Evolutionary conservation across 2,797 vertebrate species (phyloP), one percentile per base, ranked within the genome.

Genomic region (Poeciliopsis presidionis): DNA sequence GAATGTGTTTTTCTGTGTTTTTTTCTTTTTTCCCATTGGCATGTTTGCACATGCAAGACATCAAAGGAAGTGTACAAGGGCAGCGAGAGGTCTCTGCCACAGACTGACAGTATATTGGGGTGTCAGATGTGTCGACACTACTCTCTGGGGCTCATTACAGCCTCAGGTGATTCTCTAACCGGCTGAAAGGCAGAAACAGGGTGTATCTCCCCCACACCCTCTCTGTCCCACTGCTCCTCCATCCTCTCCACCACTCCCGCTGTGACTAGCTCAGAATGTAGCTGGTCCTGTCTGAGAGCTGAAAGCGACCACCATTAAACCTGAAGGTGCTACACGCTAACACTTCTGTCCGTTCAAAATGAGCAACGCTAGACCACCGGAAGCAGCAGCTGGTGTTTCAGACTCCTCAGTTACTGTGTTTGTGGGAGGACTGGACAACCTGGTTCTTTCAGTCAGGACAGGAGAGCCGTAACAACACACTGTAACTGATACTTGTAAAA

Each of bases 401-500:
- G 51, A 47, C 53, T 41, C 8, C 43, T 63, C 63, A 20, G 57
- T 70, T 0, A 16, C 61, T 46, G 57, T 65, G 2, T 53, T 73
- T 8, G 25, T 33, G 51, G 57, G 53, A 81, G 69, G 76, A n/a
- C 77, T 72, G 74, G 20, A 76, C 76, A 76, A 51, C 86, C 81
- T 63, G 16, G 7, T 28, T 30, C 72, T 67, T 63, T 77, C 78
- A 83, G 76, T 73, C 33, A 69, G 53, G 7, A 78, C 65, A 77
- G 84, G 51, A 61, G 77, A 78, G 81, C 77, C 90, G 87, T 90
- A 91, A 85, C 67, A 88, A 81, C 71, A 88, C 89, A 78, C 69
- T 90, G 84, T 90, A 86, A 84, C 72, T 78, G 81, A 73, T 91
- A 53, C 63, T 65, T 91, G 85, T 93, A 87, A 88, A 89, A 86